Conservation (phyloP, 2,113 vertebrate species). For the Zosterops hypoxanthus region DNA sequence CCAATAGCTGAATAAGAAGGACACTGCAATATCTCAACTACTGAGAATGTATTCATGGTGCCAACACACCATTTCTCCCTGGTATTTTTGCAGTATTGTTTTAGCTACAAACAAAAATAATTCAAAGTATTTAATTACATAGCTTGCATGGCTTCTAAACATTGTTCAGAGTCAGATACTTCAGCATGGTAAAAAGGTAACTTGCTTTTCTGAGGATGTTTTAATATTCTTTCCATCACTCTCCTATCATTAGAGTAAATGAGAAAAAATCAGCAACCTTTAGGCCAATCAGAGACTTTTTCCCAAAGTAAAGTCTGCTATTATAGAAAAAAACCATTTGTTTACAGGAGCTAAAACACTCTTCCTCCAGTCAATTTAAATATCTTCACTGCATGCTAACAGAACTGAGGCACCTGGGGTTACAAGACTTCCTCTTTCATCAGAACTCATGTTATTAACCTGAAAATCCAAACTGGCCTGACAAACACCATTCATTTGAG, state of each 20-base stretch:
- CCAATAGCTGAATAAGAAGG: not conserved
- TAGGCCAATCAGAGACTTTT: not conserved
- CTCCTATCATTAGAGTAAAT: not conserved
- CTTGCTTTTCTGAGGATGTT: not conserved
- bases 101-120: not conserved
- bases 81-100: not conserved
- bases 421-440: not conserved
- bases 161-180: not conserved
- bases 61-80: not conserved
- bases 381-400: not conserved
- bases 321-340: not conserved
- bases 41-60: not conserved
- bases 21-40: not conserved
- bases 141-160: not conserved
- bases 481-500: not conserved
- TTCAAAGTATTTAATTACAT: not conserved
- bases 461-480: not conserved
- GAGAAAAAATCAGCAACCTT: not conserved
- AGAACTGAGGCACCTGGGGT: not conserved
- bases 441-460: not conserved
- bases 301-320: not conserved
- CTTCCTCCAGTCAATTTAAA: not conserved
- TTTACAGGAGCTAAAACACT: not conserved
- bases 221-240: not conserved
- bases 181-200: not conserved